Evolutionary conservation across 2,797 vertebrate species (phyloP), one percentile per base, ranked within the genome.

Genomic region (Helostoma temminkii): DNA sequence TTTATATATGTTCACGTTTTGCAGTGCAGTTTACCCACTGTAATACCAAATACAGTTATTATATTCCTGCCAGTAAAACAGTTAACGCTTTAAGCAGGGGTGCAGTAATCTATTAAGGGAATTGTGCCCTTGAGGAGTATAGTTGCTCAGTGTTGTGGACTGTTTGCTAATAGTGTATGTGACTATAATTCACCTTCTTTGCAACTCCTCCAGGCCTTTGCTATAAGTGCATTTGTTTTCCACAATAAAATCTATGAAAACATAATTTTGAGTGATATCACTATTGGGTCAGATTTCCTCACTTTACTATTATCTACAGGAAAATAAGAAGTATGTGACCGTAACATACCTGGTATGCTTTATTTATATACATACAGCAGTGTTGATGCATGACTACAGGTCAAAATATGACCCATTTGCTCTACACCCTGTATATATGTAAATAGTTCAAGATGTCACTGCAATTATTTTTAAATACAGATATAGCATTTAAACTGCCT

Each of bases 21-120:
- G 45, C 58, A 36, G 45, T 63, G 64, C 11, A n/a, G n/a, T 69
- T 55, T 9, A 26, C 7, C 66, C 21, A 37, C 53, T 55, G 15
- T 45, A 9, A 58, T 65, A 15, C 58, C 70, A 79, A 71, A 81
- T 66, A 66, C 22, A 39, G 4, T 65, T 66, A 45, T 37, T 6
- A 39, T 59, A 0, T 64, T 70, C 1, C 56, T 64, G 68, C 59
- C 63, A 63, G 70, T 74, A 34, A 54, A 59, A 78, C 37, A 47
- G 41, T 64, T 71, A 19, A 22, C 54, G 42, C 62, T 74, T 86
- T 57, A 56, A 53, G 41, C 32, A n/a, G 19, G 22, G 25, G 49
- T 54, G 36, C 30, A 21, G n/a, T 21, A 34, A 22, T 24, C 16
- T 32, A 25, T 8, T 34, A 8, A 8, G 43, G 47, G 4, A 16